These are phyloP conservation scores for Petrocephalus sullivani DNA, from an alignment of 2,797 vertebrate species.

Conservation along the genomic window DNA sequence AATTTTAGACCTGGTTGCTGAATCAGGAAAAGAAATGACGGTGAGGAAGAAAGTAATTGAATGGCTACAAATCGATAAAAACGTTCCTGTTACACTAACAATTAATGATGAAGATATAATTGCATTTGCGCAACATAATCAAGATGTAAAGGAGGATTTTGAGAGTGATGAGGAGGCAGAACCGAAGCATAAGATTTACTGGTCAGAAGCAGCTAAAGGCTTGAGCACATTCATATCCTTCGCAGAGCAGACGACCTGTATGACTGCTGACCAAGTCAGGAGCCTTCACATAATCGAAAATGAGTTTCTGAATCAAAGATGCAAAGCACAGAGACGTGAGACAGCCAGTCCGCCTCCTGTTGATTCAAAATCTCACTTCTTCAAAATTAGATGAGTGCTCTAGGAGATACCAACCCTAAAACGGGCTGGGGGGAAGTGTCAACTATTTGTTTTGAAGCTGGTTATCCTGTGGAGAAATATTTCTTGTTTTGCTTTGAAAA, in stretches of 20 bases:
- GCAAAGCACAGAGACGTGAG: not conserved
- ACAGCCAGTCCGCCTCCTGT: not conserved
- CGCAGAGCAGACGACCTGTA: not conserved
- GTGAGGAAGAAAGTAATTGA: not conserved
- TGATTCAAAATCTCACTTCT: not conserved
- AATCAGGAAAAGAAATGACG: not conserved
- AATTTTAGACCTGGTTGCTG: not conserved
- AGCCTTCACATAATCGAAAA: not conserved
- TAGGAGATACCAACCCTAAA: not conserved
- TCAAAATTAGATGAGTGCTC: not conserved
- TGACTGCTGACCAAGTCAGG: not conserved
- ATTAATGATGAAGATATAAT: not conserved
- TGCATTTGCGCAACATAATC: not conserved
- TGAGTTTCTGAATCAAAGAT: not conserved
- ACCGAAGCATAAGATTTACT: not conserved
- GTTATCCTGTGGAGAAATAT: not conserved
- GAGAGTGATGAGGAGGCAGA: not conserved
- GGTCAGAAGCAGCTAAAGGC: conserved; percentile 3
- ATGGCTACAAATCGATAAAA: not conserved
- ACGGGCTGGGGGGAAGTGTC: not conserved
- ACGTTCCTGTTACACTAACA: not conserved
- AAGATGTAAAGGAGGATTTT: not conserved
- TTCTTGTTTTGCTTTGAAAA: not conserved
- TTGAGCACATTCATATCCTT: not conserved
- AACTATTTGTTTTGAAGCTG: not conserved